Evolutionary conservation across 2,113 vertebrate species (phyloP), one percentile per base, ranked within the genome.

Genomic region (Oreochromis spilurus): DNA sequence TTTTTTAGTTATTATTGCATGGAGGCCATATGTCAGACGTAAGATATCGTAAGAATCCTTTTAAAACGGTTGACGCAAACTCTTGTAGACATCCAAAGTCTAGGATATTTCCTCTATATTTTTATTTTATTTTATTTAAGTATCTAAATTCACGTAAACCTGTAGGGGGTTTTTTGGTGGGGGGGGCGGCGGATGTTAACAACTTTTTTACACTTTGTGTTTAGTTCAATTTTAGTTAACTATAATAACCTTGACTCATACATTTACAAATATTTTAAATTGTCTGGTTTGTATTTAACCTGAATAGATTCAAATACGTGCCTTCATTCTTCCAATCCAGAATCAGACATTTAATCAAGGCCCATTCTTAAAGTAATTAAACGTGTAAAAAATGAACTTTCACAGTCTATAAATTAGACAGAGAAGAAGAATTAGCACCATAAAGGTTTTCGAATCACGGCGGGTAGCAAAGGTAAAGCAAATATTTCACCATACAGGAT

Each of bases 391-490:
- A 40, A 67, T 0, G 19, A 67, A 67, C 62, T 5, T 67, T 21
- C 34, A 65, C 34, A 65, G 10, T 11, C 10, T 38, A n/a, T 65
- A 65, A 65, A 65, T 38, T 65, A 65, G 0, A 11, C 17, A 38
- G 10, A 38, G 60, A 65, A 0, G 34, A 65, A 65, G 60, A 65
- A 38, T 21, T n/a, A 19, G 10, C 34, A 65, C 10, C 2, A 65
- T 38, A 13, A 65, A 65, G 10, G 60, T 65, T 65, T 65, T 65
- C 19, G 38, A 65, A 65, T 65, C 60, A 65, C 0, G 2, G 34
- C 0, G 60, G 2, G 0, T 38, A n/a, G 60, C 34, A 65, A 65
- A 65, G 19, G 6, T 65, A 21, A 65, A 38, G 34, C 11, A 0
- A 67, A 40, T 67, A 40, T 0, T 67, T 67, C 6, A 40, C 14